These are phyloP conservation scores for Anagrus nilaparvatae DNA, from an alignment of 1,140 invertebrate species.

Conservation along the genomic window DNA sequence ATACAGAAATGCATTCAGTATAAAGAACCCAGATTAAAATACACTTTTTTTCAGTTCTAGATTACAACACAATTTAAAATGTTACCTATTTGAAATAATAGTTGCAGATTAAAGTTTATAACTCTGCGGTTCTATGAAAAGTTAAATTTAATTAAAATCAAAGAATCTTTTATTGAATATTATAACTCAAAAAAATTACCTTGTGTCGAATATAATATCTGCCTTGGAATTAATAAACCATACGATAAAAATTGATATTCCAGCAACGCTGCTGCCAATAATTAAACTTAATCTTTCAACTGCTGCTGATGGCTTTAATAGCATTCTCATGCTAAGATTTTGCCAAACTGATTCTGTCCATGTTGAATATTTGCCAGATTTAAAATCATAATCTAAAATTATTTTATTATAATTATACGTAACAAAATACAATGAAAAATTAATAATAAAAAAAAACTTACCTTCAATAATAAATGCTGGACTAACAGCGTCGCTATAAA, in stretches of 20 bases:
- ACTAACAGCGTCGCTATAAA: conserved; percentile 63
- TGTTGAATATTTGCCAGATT: conserved; percentile 68
- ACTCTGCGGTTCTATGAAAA: neutral
- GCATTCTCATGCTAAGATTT: conserved; percentile 63
- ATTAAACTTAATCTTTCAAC: conserved; percentile 57
- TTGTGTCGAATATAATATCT: conserved; percentile 48
- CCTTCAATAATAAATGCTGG: conserved; percentile 67
- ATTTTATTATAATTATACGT: neutral
- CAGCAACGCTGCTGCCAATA: conserved; percentile 51
- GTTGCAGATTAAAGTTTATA: neutral
- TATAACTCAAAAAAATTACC: conserved; percentile 27
- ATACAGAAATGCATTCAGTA: too few relatives aligned
- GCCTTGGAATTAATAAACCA: conserved; percentile 58
- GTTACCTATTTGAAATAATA: neutral
- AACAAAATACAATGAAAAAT: conserved; percentile 8
- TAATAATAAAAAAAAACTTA: conserved; percentile 38
- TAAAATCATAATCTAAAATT: conserved; percentile 65
- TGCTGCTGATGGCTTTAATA: conserved; percentile 61
- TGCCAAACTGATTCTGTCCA: conserved; percentile 90
- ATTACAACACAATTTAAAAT: neutral
- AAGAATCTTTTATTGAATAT: too few relatives aligned
- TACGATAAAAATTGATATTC: conserved; percentile 55
- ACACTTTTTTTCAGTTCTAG: too few relatives aligned
- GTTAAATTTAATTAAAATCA: too few relatives aligned
- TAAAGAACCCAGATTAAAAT: too few relatives aligned